These are phyloP conservation scores for Oncorhynchus clarkii DNA, from an alignment of 2,113 vertebrate species.

Conservation along the genomic window DNA sequence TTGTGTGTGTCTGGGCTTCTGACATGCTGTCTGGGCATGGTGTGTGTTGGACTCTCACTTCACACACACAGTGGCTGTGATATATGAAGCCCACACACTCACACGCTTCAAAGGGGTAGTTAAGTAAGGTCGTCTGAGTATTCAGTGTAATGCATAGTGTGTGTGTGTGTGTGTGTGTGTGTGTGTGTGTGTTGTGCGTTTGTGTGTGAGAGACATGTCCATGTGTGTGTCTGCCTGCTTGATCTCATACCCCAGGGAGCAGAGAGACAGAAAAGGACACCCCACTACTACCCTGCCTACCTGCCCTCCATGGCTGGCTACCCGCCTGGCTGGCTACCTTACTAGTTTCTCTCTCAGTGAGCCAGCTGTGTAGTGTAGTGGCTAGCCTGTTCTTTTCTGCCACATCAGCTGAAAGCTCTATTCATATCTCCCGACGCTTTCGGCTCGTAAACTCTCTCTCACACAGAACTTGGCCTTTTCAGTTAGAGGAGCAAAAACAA, in stretches of 20 bases:
- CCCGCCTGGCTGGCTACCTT: slow-evolving; percentile 10
- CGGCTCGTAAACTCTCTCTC: slow-evolving; percentile 56
- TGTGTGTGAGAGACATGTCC: background rate
- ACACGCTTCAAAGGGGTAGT: too few species aligned
- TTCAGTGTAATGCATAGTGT: too few species aligned
- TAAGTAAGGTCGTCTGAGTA: too few species aligned
- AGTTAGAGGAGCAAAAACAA: background rate
- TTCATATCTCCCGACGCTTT: slow-evolving; percentile 71
- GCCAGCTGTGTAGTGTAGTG: background rate
- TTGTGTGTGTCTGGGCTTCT: too few species aligned
- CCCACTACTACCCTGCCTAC: too few species aligned
- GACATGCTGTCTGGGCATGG: too few species aligned
- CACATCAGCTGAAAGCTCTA: slow-evolving; percentile 66
- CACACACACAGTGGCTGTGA: too few species aligned
- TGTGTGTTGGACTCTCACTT: too few species aligned
- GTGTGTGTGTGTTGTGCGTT: too few species aligned
- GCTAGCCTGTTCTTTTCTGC: slow-evolving; percentile 38
- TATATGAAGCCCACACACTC: too few species aligned
- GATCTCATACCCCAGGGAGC: background rate
- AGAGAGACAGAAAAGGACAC: background rate
- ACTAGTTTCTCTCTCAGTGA: slow-evolving; percentile 11
- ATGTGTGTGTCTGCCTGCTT: background rate
- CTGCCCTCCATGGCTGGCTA: too few species aligned
- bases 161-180: too few species aligned
- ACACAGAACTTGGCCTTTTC: slow-evolving; percentile 13